Evolutionary conservation across 1,140 invertebrate species (phyloP).

Genomic region (Listronotus bonariensis): DNA sequence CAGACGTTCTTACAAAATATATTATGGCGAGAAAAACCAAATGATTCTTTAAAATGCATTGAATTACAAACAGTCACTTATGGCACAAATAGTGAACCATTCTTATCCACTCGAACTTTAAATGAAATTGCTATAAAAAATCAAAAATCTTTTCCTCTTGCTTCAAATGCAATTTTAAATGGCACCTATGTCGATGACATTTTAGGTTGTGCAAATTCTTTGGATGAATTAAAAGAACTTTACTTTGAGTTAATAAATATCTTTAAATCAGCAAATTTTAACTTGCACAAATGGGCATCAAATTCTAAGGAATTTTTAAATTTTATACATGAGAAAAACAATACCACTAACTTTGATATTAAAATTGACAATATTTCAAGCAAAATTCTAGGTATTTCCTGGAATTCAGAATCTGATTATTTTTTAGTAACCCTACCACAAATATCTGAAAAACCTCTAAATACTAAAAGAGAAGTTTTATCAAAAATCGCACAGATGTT

Average conservation of each 20-base stretch:
- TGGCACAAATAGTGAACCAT: too few species aligned
- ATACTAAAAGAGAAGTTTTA: constrained; percentile 37
- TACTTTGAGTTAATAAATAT: constrained; percentile 15
- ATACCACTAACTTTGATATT: neutral
- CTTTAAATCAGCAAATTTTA: constrained; percentile 15
- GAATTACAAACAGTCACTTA: too few species aligned
- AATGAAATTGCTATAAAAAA: constrained; percentile 51
- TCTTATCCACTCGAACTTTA: constrained; percentile 19
- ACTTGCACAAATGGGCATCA: constrained; percentile 36
- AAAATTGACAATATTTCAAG: neutral
- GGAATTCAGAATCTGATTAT: constrained; percentile 9
- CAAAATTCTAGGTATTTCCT: constrained; percentile 32
- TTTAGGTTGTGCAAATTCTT: constrained; percentile 45
- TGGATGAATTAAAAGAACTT: constrained; percentile 47
- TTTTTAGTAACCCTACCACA: too few species aligned
- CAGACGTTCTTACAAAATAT: constrained; percentile 52
- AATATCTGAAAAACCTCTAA: too few species aligned
- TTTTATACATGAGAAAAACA: too few species aligned
- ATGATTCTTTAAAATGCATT: constrained; percentile 17
- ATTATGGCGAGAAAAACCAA: constrained; percentile 44
- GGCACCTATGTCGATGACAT: constrained; percentile 59
- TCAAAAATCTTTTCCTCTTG: constrained; percentile 41
- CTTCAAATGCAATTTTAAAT: constrained; percentile 42
- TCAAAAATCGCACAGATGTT: constrained; percentile 40
- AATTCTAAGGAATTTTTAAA: constrained; percentile 53